A percentile compares a stretch with the other conserved stretches of the same genome.
Conservation (phyloP, 2,797 vertebrate species). For the Zenarchopterus dispar region DNA sequence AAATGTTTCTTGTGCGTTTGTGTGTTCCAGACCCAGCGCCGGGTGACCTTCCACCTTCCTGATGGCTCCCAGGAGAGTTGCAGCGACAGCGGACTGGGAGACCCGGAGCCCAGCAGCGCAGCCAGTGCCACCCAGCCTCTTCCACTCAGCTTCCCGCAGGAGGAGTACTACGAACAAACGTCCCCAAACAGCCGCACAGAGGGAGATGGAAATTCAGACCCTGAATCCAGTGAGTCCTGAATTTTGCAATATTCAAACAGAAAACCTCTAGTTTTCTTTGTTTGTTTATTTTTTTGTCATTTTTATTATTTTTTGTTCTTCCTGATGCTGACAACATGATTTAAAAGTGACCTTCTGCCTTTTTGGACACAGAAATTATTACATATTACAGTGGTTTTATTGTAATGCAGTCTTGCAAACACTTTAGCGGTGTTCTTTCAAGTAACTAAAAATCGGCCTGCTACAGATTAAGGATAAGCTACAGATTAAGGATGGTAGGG, state of each 20-base stretch:
- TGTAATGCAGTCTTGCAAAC: conserved; percentile 26
- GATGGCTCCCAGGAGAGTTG: conserved; percentile 96
- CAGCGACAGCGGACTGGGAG: conserved; percentile 91
- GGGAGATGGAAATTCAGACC: conserved; percentile 98
- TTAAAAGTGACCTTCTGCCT: conserved; percentile 48
- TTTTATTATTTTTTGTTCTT: neutral
- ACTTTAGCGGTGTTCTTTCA: conserved; percentile 7
- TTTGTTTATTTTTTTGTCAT: conserved; percentile 9
- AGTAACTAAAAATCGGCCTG: neutral
- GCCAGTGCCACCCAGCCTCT: conserved; percentile 87
- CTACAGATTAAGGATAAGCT: too few species aligned
- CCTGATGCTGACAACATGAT: conserved; percentile 20
- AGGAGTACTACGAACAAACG: conserved; percentile 93
- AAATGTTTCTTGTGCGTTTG: conserved; percentile 39
- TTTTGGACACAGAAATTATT: conserved; percentile 39
- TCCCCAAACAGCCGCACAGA: conserved; percentile 95
- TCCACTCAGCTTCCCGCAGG: conserved; percentile 90
- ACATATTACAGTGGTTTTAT: conserved; percentile 38
- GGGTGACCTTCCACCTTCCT: conserved; percentile 96
- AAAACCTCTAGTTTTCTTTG: conserved; percentile 11
- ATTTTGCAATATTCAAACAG: conserved; percentile 9
- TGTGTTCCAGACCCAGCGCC: conserved; percentile 88
- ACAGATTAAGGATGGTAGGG: neutral
- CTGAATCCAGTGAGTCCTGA: conserved; percentile 93
- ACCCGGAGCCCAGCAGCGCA: conserved; percentile 86